Evolutionary conservation across 1,140 invertebrate species (phyloP).

Genomic region (Tetramorium parvispinum): DNA sequence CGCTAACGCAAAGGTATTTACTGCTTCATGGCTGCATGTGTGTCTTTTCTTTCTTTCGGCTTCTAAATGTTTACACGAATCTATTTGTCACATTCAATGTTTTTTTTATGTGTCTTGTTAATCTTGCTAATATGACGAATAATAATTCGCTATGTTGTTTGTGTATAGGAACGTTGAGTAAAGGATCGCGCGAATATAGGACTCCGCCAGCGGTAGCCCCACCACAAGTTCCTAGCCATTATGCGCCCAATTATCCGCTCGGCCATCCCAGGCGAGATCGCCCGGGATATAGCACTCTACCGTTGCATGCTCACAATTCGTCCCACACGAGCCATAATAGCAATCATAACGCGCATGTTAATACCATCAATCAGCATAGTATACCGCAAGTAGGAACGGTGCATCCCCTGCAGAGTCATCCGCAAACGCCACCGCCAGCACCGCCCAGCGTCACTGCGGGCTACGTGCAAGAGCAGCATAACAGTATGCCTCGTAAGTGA

Average conservation of each 20-base stretch:
- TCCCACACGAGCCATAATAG: slow-evolving; percentile 78
- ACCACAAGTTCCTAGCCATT: slow-evolving; percentile 97
- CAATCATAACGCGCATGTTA: slow-evolving; percentile 82
- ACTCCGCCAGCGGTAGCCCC: slow-evolving; percentile 97
- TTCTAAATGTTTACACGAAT: slow-evolving; percentile 47
- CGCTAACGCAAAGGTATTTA: slow-evolving; percentile 56
- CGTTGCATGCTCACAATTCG: slow-evolving; percentile 86
- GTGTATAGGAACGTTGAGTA: slow-evolving; percentile 88
- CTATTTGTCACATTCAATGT: slow-evolving; percentile 15
- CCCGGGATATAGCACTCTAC: slow-evolving; percentile 94
- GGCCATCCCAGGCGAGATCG: slow-evolving; percentile 91
- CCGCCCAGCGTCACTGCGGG: slow-evolving; percentile 83
- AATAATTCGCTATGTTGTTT: background rate
- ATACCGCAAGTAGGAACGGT: slow-evolving; percentile 88
- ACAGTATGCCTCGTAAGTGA: slow-evolving; percentile 93
- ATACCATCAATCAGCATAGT: slow-evolving; percentile 84
- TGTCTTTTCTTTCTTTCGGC: slow-evolving; percentile 48
- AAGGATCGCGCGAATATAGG: slow-evolving; percentile 94
- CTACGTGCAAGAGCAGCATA: slow-evolving; percentile 87
- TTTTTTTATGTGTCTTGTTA: background rate
- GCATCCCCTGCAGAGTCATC: slow-evolving; percentile 87
- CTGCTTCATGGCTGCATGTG: slow-evolving; percentile 45
- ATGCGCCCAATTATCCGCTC: slow-evolving; percentile 96
- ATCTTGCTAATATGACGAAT: background rate
- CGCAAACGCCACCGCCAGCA: slow-evolving; percentile 89